Percentiles rank a stretch among this genome's conserved stretches.
These are phyloP conservation scores for Actinia tenebrosa DNA, from an alignment of 64 coral and sea anemone species.

Conservation along the genomic window DNA sequence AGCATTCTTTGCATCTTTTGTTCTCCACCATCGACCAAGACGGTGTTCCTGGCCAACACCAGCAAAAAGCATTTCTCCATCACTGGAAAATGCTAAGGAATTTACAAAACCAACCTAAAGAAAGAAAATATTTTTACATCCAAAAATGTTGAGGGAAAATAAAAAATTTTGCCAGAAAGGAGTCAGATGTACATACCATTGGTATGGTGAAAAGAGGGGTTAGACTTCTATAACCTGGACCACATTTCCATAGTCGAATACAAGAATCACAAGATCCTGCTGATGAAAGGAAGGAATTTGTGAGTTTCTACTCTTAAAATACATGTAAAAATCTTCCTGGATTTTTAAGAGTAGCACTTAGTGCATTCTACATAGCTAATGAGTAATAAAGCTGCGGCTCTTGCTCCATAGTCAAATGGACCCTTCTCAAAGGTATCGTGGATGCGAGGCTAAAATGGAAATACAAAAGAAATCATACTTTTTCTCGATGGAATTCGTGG, in stretches of 20 bases:
- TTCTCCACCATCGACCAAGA: constrained; percentile 92
- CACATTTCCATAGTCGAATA: constrained; percentile 92
- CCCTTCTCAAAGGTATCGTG: no score
- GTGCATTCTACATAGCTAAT: no score
- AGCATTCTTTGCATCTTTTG: constrained; percentile 84
- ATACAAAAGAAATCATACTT: no score
- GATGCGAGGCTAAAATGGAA: no score
- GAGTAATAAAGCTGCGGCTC: no score
- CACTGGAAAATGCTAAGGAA: constrained; percentile 31
- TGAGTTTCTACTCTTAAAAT: not conserved
- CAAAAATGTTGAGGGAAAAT: no score
- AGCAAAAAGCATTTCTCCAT: constrained; percentile 63
- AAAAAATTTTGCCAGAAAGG: not conserved
- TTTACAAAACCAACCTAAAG: constrained; percentile 88
- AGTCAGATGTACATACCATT: constrained; percentile 40
- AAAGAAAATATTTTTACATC: no score
- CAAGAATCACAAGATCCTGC: constrained; percentile 96
- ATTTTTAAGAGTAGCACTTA: no score
- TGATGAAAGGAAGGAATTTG: constrained; percentile 25
- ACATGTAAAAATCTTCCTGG: no score
- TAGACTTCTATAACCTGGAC: constrained; percentile 56
- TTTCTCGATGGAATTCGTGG: no score
- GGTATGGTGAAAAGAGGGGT: constrained; percentile 74
- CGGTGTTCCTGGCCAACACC: constrained; percentile 92
- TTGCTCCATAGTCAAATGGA: no score